A percentile compares a stretch with the other conserved stretches of the same genome.
Evolutionary conservation across 2,888 invertebrate genomes (phyloP).

Genomic region (Leucophenga montana): DNA sequence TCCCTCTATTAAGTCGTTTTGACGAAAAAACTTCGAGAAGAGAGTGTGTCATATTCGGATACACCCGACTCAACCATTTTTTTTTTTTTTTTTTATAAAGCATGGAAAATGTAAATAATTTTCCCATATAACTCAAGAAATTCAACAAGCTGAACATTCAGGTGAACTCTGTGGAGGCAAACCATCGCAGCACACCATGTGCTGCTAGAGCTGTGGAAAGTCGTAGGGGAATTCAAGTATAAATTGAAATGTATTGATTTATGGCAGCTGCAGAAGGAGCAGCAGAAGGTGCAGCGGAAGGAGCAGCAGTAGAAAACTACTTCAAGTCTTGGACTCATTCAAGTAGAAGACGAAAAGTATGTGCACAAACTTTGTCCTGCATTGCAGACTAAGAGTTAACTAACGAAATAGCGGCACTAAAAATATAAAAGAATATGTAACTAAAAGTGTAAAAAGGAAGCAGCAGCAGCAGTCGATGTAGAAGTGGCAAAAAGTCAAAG

Average conservation of each 20-base stretch:
- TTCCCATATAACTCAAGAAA: background rate
- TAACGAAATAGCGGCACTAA: constrained; percentile 19
- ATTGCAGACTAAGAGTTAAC: constrained; percentile 11
- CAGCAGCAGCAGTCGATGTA: constrained; percentile 6
- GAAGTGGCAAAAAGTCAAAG: constrained; percentile 15
- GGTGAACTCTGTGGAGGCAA: constrained; percentile 36
- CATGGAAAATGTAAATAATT: constrained; percentile 12
- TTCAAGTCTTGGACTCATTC: constrained; percentile 2
- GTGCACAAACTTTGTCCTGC: constrained; percentile 24
- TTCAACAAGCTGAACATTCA: background rate
- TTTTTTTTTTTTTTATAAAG: background rate
- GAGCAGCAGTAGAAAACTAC: constrained; percentile 1
- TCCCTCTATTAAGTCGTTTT: too few relatives aligned
- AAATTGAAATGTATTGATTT: constrained; percentile 63
- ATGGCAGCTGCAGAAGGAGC: constrained; percentile 42
- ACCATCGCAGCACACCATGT: too few relatives aligned
- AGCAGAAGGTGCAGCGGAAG: constrained; percentile 5
- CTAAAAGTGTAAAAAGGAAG: constrained; percentile 1
- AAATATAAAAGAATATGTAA: constrained; percentile 18
- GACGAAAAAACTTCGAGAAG: too few relatives aligned
- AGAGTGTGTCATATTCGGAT: too few relatives aligned
- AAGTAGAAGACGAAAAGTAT: background rate
- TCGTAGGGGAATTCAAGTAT: constrained; percentile 24
- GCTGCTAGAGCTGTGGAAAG: constrained; percentile 36
- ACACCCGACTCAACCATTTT: too few relatives aligned